Conservation (phyloP, 2,888 invertebrate species). For the Antheraea assamensis region DNA sequence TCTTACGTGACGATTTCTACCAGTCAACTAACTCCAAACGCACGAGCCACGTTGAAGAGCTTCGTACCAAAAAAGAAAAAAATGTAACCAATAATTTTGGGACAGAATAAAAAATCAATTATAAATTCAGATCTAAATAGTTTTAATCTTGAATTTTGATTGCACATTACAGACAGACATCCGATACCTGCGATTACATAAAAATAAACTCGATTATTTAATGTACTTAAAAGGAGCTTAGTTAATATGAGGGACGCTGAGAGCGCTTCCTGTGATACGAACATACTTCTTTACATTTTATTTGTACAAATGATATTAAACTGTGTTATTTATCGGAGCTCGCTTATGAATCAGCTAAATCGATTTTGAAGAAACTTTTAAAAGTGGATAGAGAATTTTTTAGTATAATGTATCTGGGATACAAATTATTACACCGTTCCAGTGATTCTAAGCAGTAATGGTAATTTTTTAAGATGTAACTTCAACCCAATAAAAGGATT, state of each 20-base stretch:
- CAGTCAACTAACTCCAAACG: neutral
- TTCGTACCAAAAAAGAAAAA: no score
- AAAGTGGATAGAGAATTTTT: no score
- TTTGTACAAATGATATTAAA: no score
- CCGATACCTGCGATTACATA: conserved; percentile 46
- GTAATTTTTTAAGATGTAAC: no score
- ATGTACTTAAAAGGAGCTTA: conserved; percentile 39
- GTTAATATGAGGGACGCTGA: conserved; percentile 19
- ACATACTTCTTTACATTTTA: neutral
- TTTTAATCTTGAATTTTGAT: conserved; percentile 52
- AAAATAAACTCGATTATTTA: conserved; percentile 34
- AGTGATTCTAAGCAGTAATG: no score
- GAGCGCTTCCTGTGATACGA: conserved; percentile 21
- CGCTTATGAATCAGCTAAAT: no score
- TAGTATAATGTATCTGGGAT: no score
- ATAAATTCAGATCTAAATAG: conserved; percentile 46
- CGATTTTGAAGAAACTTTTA: no score
- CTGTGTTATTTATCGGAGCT: no score
- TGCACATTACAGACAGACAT: conserved; percentile 47
- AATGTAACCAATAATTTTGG: neutral
- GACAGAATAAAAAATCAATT: conserved; percentile 24
- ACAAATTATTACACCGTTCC: no score
- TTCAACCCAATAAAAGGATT: no score
- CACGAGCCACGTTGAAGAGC: neutral
- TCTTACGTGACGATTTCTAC: neutral